These are phyloP conservation scores for Macquaria ambigua DNA, from an alignment of 2,113 vertebrate genomes.

Conservation along the genomic window DNA sequence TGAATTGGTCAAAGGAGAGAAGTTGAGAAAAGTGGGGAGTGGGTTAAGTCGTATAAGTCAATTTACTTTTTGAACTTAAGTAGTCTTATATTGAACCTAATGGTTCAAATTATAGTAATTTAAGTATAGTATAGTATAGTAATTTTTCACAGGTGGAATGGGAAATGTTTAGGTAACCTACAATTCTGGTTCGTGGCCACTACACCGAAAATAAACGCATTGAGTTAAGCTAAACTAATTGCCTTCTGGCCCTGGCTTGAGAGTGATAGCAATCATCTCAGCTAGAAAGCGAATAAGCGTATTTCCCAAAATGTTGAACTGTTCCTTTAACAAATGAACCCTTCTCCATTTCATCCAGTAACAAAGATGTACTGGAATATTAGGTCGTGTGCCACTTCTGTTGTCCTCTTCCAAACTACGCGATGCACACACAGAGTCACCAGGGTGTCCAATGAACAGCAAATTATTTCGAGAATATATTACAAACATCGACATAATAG, in stretches of 20 bases:
- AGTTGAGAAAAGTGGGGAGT: neutral
- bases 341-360: neutral
- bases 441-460: neutral
- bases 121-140: no score
- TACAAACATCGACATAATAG: neutral
- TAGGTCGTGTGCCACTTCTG: neutral
- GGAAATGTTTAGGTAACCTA: neutral
- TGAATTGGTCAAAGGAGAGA: neutral
- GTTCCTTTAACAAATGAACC: neutral
- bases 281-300: neutral
- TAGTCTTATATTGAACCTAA: neutral
- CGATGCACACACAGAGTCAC: neutral
- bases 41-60: neutral
- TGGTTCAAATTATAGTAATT: neutral
- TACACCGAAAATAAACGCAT: no score
- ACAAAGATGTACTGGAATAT: neutral
- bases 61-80: neutral
- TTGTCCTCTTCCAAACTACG: neutral
- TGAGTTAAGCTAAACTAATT: neutral
- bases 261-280: neutral
- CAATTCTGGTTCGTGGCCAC: no score
- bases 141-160: neutral
- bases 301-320: neutral
- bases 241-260: neutral
- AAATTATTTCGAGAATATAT: neutral